Conservation (phyloP, 2,888 invertebrate genomes). For the Drosophila conformis region DNA sequence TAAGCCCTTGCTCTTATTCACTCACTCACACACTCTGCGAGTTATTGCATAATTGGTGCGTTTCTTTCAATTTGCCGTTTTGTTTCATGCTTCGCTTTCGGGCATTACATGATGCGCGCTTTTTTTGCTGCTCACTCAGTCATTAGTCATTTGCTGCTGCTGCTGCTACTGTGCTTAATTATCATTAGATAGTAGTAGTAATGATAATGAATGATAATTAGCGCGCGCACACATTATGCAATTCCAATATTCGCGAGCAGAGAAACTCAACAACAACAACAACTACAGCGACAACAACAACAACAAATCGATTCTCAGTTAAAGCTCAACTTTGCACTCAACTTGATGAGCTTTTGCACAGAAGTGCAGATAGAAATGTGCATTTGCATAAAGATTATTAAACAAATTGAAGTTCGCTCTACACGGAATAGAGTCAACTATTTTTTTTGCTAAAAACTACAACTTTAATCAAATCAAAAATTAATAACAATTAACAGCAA, state of each 20-base stretch:
- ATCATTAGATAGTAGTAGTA: constrained; percentile 29
- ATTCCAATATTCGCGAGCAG: constrained; percentile 29
- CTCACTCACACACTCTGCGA: not conserved
- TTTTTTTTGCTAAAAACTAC: constrained; percentile 4
- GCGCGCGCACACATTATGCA: constrained; percentile 45
- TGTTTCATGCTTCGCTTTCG: constrained; percentile 39
- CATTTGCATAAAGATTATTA: not conserved
- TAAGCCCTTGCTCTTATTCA: constrained; percentile 8
- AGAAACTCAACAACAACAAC: constrained; percentile 2
- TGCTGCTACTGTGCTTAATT: constrained; percentile 16
- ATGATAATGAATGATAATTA: constrained; percentile 40
- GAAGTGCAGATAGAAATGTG: not conserved
- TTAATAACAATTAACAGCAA: constrained; percentile 66
- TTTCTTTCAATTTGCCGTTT: constrained; percentile 37
- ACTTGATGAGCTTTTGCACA: not conserved
- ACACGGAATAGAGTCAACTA: constrained; percentile 15
- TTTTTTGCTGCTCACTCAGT: constrained; percentile 10
- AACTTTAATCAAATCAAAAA: constrained; percentile 17
- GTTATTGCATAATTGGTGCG: constrained; percentile 66
- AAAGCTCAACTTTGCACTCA: constrained; percentile 1
- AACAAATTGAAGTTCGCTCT: constrained; percentile 1
- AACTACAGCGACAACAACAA: not conserved
- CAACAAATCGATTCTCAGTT: constrained; percentile 17
- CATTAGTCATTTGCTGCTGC: constrained; percentile 15
- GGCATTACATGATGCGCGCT: constrained; percentile 33